Conservation (phyloP, 2,888 invertebrate species). For the Oscheius onirici region DNA sequence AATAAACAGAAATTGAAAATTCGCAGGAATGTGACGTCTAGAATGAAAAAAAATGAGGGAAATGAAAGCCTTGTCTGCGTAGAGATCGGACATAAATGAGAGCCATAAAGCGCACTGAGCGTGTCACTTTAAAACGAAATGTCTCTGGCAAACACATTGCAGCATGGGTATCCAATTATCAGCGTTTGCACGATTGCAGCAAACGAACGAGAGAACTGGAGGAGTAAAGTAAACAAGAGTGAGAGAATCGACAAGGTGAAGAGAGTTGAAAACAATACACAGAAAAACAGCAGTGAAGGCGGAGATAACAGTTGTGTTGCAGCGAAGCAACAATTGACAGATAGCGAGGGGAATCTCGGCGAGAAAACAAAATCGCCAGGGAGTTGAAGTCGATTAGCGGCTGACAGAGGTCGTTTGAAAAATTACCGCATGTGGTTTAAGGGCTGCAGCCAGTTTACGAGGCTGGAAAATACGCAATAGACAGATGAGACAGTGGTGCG, state of each 20-base stretch:
- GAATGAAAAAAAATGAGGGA: too few species aligned
- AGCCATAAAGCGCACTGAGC: conserved; percentile 1
- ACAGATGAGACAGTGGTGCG: too few species aligned
- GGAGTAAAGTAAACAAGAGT: background rate
- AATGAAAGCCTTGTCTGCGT: too few species aligned
- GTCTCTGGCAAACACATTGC: background rate
- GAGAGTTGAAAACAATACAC: background rate
- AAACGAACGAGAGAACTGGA: background rate
- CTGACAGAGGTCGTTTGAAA: conserved; percentile 1
- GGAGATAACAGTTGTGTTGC: conserved; percentile 16
- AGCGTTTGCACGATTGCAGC: background rate
- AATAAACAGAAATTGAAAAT: too few species aligned
- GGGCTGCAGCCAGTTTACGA: background rate
- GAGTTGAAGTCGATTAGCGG: background rate
- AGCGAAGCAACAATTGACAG: background rate
- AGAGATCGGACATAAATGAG: background rate
- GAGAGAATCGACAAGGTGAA: background rate
- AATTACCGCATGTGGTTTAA: background rate
- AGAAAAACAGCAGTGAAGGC: background rate
- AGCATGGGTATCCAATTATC: background rate
- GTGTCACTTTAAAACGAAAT: conserved; percentile 7
- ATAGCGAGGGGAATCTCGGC: background rate
- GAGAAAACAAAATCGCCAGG: background rate
- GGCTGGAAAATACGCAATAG: too few species aligned
- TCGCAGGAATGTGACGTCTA: too few species aligned